Evolutionary conservation across 2,113 vertebrate species (phyloP).

Genomic region (Camelus bactrianus): DNA sequence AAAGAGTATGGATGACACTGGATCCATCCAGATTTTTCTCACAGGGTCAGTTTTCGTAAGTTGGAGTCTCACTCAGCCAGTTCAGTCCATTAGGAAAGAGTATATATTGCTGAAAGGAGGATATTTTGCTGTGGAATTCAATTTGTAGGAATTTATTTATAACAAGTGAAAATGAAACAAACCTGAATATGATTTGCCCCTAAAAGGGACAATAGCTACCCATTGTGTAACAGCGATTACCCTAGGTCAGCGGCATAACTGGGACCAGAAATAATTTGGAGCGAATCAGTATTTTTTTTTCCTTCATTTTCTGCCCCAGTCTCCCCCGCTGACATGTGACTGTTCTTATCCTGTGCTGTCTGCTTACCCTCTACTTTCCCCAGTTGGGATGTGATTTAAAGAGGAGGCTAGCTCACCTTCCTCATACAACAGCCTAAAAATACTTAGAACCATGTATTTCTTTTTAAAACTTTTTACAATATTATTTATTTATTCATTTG

Average conservation of each 20-base stretch:
- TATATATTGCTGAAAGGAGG: neutral
- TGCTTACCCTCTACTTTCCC: neutral
- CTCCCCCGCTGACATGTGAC: neutral
- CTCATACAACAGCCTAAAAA: neutral
- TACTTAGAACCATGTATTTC: neutral
- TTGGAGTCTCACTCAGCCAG: neutral
- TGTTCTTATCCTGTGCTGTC: neutral
- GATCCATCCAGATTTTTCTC: neutral
- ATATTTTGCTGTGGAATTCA: neutral
- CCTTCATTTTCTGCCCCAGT: neutral
- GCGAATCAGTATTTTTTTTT: neutral
- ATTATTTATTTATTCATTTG: neutral
- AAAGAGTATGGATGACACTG: neutral
- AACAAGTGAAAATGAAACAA: conserved; percentile 15
- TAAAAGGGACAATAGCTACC: neutral
- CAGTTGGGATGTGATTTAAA: neutral
- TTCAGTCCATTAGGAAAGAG: neutral
- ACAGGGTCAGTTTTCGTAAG: neutral
- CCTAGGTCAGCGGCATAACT: neutral
- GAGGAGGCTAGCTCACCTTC: neutral
- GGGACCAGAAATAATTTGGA: conserved; percentile 2
- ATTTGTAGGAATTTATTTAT: conserved; percentile 29
- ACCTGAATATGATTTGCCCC: neutral
- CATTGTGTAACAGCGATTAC: neutral
- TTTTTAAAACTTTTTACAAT: neutral